Evolutionary conservation across 1,140 invertebrate genomes (phyloP).

Genomic region (Trachymyrmex septentrionalis): DNA sequence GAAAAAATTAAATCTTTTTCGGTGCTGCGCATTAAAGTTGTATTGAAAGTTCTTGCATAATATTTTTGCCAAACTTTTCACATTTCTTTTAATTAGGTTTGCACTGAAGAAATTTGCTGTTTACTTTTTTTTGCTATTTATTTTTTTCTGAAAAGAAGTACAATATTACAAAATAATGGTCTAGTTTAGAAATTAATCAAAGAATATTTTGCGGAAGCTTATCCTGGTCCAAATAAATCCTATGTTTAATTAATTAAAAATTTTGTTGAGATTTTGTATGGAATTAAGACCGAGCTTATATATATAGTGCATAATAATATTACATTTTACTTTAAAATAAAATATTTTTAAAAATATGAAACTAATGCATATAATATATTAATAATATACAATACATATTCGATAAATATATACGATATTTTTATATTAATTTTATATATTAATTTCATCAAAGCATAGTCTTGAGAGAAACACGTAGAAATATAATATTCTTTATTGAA

Average conservation of each 20-base stretch:
- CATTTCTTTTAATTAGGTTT: not conserved
- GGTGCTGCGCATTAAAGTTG: not conserved
- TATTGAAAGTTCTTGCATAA: not conserved
- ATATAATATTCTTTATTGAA: not conserved
- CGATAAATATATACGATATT: not conserved
- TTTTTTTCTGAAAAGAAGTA: no score
- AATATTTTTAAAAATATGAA: constrained; percentile 4
- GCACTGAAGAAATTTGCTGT: not conserved
- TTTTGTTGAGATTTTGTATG: not conserved
- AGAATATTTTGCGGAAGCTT: not conserved
- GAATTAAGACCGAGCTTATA: not conserved
- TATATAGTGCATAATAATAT: not conserved
- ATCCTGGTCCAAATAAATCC: not conserved
- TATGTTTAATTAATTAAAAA: constrained; percentile 43
- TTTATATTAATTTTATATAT: not conserved
- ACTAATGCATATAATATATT: not conserved
- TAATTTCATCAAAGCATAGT: not conserved
- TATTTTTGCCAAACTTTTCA: not conserved
- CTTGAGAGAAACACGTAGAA: not conserved
- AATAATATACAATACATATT: not conserved
- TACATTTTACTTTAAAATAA: not conserved
- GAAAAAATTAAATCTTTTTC: not conserved
- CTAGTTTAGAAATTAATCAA: not conserved
- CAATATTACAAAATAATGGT: not conserved
- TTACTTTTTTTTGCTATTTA: not conserved